These are phyloP conservation scores for Gymnocheta viridis DNA, from an alignment of 2,888 invertebrate species.

Conservation along the genomic window DNA sequence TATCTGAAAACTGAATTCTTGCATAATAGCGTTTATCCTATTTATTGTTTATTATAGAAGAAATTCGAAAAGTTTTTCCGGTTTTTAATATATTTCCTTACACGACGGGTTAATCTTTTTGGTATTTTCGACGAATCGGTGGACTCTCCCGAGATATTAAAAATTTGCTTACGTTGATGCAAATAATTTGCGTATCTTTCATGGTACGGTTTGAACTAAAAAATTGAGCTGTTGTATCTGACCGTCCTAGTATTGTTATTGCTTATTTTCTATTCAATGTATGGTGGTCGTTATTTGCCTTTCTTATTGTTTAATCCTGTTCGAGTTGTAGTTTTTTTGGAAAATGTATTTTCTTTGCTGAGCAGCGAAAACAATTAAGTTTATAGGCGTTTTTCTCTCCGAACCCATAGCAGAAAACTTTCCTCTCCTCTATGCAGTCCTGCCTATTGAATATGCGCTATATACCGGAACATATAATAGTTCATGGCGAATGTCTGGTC, in stretches of 20 bases:
- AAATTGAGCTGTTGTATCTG: too few species aligned
- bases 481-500: constrained; percentile 46
- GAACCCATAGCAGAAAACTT: constrained; percentile 9
- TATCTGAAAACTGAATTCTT: constrained; percentile 10
- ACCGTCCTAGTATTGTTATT: too few species aligned
- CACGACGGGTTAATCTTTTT: constrained; percentile 4
- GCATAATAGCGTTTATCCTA: not conserved
- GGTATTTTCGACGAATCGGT: not conserved
- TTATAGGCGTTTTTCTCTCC: not conserved
- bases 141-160: not conserved
- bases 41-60: not conserved
- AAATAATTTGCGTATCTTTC: constrained; percentile 8
- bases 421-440: not conserved
- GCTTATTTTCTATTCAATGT: too few species aligned
- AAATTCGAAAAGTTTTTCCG: not conserved
- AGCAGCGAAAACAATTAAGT: not conserved
- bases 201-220: not conserved
- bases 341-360: not conserved
- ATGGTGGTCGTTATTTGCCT: too few species aligned
- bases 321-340: too few species aligned
- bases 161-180: not conserved
- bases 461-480: constrained; percentile 34
- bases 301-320: too few species aligned
- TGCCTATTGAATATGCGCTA: constrained; percentile 2
- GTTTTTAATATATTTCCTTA: not conserved